Conservation (phyloP, 2,797 vertebrate species). For the Galagoides demidoff region DNA sequence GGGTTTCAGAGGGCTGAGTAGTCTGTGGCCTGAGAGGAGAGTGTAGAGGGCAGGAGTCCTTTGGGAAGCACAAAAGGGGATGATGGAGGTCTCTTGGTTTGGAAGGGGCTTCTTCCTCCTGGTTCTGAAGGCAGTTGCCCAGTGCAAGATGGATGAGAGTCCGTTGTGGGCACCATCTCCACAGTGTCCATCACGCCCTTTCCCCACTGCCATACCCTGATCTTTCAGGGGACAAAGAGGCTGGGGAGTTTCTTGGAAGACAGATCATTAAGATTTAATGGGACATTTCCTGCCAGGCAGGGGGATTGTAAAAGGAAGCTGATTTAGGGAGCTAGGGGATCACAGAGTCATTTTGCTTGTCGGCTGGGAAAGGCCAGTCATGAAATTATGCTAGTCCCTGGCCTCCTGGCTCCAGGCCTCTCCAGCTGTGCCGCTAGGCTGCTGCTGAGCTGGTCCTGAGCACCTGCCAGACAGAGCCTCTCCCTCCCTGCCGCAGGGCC, state of each 20-base stretch:
- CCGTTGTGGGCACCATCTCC: neutral
- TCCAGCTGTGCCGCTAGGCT: neutral
- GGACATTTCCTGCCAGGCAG: conserved; percentile 55
- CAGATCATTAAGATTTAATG: conserved; percentile 72
- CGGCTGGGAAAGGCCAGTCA: conserved; percentile 56
- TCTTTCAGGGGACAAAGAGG: neutral
- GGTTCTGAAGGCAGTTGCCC: neutral
- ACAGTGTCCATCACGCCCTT: neutral
- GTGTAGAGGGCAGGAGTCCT: neutral
- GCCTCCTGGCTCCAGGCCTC: neutral
- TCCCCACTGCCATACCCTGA: neutral
- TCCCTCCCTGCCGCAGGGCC: neutral
- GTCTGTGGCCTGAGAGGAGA: neutral
- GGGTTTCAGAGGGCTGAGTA: neutral
- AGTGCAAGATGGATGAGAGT: neutral
- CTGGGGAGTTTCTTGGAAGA: conserved; percentile 57
- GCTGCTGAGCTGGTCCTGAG: neutral
- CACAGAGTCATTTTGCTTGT: conserved; percentile 62
- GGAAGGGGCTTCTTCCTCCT: neutral
- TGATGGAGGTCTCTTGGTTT: neutral
- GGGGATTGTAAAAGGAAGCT: conserved; percentile 60
- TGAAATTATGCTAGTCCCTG: conserved; percentile 56
- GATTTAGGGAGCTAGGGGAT: conserved; percentile 66
- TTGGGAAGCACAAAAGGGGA: neutral
- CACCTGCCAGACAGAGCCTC: neutral